A percentile compares a stretch with the other conserved stretches of the same genome.
Evolutionary conservation across 2,888 invertebrate genomes (phyloP).

Genomic region (Orchestes rusci): DNA sequence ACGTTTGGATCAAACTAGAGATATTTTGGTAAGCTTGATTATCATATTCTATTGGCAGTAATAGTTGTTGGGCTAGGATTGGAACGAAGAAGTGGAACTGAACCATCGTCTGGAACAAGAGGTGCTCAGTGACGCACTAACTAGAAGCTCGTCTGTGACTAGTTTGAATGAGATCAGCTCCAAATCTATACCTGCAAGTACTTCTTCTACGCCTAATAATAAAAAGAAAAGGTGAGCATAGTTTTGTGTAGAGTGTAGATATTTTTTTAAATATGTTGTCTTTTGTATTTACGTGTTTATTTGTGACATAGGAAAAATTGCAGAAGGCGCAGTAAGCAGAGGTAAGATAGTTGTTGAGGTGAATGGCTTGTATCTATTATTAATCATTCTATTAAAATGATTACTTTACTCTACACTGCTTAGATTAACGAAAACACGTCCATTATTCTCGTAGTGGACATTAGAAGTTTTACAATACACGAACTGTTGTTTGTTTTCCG

Average conservation of each 20-base stretch:
- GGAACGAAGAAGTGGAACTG: constrained; percentile 56
- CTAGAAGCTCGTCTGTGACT: constrained; percentile 49
- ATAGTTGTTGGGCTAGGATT: no score
- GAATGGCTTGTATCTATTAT: constrained; percentile 2
- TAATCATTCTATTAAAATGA: no score
- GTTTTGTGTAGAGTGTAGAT: neutral
- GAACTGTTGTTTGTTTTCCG: no score
- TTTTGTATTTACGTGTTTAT: neutral
- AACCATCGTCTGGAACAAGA: constrained; percentile 46
- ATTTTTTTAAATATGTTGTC: neutral
- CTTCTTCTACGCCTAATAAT: constrained; percentile 35
- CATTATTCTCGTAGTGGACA: no score
- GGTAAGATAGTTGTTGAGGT: constrained; percentile 25
- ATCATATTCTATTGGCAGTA: no score
- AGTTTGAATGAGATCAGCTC: constrained; percentile 44
- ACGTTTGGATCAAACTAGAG: no score
- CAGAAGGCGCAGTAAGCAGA: constrained; percentile 31
- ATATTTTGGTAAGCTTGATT: no score
- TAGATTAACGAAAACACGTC: no score
- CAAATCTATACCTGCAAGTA: constrained; percentile 33
- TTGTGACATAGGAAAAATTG: constrained; percentile 27
- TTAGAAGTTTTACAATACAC: no score
- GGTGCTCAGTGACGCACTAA: constrained; percentile 44
- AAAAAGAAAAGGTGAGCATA: constrained; percentile 31
- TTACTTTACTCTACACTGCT: no score